Percentiles rank a stretch among this genome's conserved stretches.
These are phyloP conservation scores for Cephus nigrinus DNA, from an alignment of 2,888 invertebrate species.

Conservation along the genomic window DNA sequence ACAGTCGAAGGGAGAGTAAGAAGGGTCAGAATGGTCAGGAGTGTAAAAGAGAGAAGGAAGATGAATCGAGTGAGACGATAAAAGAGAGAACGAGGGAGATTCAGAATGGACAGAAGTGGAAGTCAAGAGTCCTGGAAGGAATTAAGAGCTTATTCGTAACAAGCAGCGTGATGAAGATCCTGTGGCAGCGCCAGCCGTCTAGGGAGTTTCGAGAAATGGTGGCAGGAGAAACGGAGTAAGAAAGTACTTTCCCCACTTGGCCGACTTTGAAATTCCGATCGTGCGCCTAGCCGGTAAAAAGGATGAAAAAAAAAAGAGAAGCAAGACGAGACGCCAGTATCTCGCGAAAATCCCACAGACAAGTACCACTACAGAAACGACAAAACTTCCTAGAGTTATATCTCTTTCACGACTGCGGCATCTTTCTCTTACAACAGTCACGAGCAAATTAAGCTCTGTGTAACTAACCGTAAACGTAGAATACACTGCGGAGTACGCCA, in stretches of 20 bases:
- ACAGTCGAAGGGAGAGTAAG: slow-evolving; percentile 12
- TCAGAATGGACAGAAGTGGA: slow-evolving; percentile 43
- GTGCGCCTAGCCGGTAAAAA: neutral
- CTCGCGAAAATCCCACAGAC: slow-evolving; percentile 15
- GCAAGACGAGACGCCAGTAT: slow-evolving; percentile 1
- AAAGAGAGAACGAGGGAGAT: slow-evolving; percentile 32
- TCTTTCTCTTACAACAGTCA: too few relatives aligned
- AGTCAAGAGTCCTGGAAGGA: slow-evolving; percentile 60
- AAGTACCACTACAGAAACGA: neutral
- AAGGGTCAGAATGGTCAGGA: slow-evolving; percentile 9
- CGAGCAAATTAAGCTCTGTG: too few relatives aligned
- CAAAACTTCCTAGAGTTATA: neutral
- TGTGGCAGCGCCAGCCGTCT: slow-evolving; percentile 33
- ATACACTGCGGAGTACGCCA: too few relatives aligned
- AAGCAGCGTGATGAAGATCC: slow-evolving; percentile 58
- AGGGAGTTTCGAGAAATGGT: slow-evolving; percentile 8
- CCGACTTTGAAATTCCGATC: slow-evolving; percentile 5
- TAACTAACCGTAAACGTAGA: too few relatives aligned
- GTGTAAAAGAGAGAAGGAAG: slow-evolving; percentile 7
- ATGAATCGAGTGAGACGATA: slow-evolving; percentile 20
- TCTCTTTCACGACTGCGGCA: neutral
- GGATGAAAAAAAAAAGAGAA: neutral
- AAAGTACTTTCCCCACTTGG: neutral
- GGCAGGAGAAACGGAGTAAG: neutral
- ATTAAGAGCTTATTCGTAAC: slow-evolving; percentile 63